Conservation (phyloP, 2,888 invertebrate genomes). For the Pseudolycoriella hygida region DNA sequence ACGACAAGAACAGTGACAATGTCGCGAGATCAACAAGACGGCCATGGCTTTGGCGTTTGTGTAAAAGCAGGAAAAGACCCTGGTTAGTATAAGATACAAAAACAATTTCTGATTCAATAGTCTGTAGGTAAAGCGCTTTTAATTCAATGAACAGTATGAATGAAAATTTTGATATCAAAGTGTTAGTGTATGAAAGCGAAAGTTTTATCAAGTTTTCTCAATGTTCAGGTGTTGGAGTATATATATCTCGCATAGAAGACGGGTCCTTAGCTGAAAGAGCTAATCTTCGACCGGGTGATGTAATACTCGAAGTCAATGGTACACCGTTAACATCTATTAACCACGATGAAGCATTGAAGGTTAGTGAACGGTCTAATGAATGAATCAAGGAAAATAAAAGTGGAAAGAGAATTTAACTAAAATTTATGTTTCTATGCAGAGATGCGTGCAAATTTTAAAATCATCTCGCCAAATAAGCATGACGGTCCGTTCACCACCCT, state of each 20-base stretch:
- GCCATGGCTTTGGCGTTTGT: constrained; percentile 78
- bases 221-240: constrained; percentile 63
- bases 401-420: too few species aligned
- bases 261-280: constrained; percentile 78
- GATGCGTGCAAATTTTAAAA: constrained; percentile 63
- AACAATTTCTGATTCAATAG: too few species aligned
- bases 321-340: constrained; percentile 83
- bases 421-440: constrained; percentile 31
- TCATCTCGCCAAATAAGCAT: constrained; percentile 75
- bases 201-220: background rate
- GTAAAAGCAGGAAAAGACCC: constrained; percentile 83
- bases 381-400: too few species aligned
- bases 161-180: too few species aligned
- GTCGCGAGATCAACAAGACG: constrained; percentile 64
- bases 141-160: too few species aligned
- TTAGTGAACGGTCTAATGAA: too few species aligned
- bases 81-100: constrained; percentile 34
- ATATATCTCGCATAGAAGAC: constrained; percentile 81
- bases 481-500: constrained; percentile 68
- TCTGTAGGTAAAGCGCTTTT: too few species aligned
- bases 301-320: constrained; percentile 88
- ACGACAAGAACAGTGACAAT: constrained; percentile 71
- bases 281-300: constrained; percentile 80
- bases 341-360: constrained; percentile 84
- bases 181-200: too few species aligned